Evolutionary conservation across 2,888 invertebrate genomes (phyloP), one percentile per base, ranked within the genome.

Genomic region (Neoaliturus tenellus): DNA sequence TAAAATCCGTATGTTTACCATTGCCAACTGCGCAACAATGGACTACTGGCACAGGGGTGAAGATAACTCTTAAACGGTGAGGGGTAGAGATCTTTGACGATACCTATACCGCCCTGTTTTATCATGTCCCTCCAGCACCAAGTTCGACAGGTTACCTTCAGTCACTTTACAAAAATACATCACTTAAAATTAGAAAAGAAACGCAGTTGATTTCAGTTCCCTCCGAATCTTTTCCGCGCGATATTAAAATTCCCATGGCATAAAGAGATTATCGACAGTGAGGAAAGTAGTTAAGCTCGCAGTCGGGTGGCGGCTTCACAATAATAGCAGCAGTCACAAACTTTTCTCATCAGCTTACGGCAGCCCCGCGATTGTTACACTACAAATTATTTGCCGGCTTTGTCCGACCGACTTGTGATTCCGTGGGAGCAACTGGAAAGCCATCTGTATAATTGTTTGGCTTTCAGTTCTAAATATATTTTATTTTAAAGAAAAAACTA

Each of bases 301-400:
- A 51, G 51, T 10, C 20, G 51, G 51, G 51, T 10, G 55, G 55
- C 55, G 23, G 55, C 25, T 17, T 14, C 28, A 31, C 62, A 62
- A 62, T 28, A 62, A 62, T 31, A 31, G 28, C 62, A 31, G 62
- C 62, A 62, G 62, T 62, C 62, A 28, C 62, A 62, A 62, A 62
- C 62, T 62, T 62, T 62, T 62, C 62, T 62, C 62, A 62, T 62
- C 62, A 62, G 62, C 62, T 62, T 25, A 62, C 62, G 62, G 62
- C 62, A 17, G 20, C 51, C 28, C 28, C 62, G 17, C 12, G 62
- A 62, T 62, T 62, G 62, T 62, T 62, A 28, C 25, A 14, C 28
- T 62, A 62, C 28, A 28, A 31, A 62, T 62, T 62, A 62, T 62
- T 31, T 62, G 62, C 17, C 31, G 14, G 62, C 62, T 62, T 62